Evolutionary conservation across 2,797 vertebrate species (phyloP).

Genomic region (Ctenosaura bakeri): DNA sequence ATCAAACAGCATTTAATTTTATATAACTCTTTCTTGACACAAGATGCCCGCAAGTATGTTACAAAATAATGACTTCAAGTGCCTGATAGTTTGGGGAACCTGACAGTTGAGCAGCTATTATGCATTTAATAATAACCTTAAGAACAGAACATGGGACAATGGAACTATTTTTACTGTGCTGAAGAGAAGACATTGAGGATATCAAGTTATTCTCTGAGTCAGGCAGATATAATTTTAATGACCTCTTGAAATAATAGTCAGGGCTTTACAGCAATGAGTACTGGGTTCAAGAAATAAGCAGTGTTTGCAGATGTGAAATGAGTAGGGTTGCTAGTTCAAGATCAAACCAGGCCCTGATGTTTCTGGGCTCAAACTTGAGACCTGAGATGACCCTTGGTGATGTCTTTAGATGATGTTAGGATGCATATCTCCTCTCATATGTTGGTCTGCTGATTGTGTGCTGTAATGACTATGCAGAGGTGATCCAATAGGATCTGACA

Average conservation of each 20-base stretch:
- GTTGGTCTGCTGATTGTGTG: no score
- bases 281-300: neutral
- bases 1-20: conserved; percentile 22
- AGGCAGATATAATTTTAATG: neutral
- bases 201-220: neutral
- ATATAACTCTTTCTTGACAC: neutral
- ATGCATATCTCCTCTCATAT: no score
- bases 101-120: conserved; percentile 13
- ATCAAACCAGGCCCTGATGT: no score
- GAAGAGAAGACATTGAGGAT: neutral
- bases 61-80: neutral
- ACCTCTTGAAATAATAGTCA: neutral
- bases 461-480: no score
- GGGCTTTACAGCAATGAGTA: neutral
- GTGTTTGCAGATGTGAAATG: neutral
- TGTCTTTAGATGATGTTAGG: no score
- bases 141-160: conserved; percentile 10
- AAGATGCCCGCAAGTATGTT: conserved; percentile 1
- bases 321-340: no score
- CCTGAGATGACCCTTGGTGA: no score
- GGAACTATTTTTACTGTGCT: neutral
- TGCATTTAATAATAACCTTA: conserved; percentile 24
- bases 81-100: conserved; percentile 21
- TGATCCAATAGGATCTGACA: no score
- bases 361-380: no score